Evolutionary conservation across 2,888 invertebrate genomes (phyloP), one percentile per base, ranked within the genome.

Genomic region (Myopa testacea): DNA sequence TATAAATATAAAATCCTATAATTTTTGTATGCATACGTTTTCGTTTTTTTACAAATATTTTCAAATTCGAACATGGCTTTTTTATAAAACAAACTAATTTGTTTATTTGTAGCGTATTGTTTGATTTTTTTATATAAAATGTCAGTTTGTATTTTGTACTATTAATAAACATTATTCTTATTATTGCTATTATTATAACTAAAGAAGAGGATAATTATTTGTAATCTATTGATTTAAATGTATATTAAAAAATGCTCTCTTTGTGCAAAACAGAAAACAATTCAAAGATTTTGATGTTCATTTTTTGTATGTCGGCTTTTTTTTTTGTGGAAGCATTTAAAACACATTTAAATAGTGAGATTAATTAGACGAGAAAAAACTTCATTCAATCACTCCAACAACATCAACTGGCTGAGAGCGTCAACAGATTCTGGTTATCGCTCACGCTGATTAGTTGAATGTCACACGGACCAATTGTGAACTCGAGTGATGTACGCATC

Each of bases 161-260:
- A 1, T 45, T 45, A 45, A 45, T 45, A 1, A 45, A 45, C 6
- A 8, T 45, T 45, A 45, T 38, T 68, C 68, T 40, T 68, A 26
- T 26, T 26, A 1, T n/a, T n/a, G n/a, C n/a, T n/a, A n/a, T 69
- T 45, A 60, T 72, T 60, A 60, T 72, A 60, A 60, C 37, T 52
- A 37, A 38, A 73, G 19, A 19, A 26, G 58, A 75, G 10, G n/a
- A 55, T 40, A 14, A 58, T 67, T 77, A 67, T 77, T 76, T 77
- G 77, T 72, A 77, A 67, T 67, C 40, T 72, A 65, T 65, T 69
- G 70, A 62, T 75, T 69, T 45, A 58, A 76, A 76, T 76, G 76
- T 76, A 76, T 60, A 71, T 70, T 76, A 70, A 75, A 67, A 75
- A 65, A 37, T 68, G 60, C 40, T 69, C 26, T 75, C 45, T 69